Evolutionary conservation across 2,888 invertebrate genomes (phyloP).

Genomic region (Drosophila kuntzei): DNA sequence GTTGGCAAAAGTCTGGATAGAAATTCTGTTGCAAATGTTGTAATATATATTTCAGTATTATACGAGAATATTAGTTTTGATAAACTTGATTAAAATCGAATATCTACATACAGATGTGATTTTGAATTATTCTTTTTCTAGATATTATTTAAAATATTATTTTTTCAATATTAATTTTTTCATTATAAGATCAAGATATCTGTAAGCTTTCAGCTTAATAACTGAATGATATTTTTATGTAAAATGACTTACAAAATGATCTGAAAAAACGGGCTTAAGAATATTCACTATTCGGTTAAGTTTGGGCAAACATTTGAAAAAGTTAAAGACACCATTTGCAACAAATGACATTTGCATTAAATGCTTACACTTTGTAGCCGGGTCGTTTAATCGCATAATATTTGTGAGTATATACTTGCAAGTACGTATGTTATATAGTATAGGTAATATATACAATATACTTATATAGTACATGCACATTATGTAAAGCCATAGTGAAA

Average conservation of each 20-base stretch:
- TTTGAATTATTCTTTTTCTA: too few relatives aligned
- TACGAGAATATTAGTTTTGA: too few relatives aligned
- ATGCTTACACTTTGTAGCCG: slow-evolving; percentile 44
- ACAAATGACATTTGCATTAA: slow-evolving; percentile 73
- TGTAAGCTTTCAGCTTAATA: too few relatives aligned
- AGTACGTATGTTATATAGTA: slow-evolving; percentile 8
- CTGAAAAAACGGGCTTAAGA: background rate
- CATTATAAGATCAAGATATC: too few relatives aligned
- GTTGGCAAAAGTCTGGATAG: background rate
- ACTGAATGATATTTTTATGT: too few relatives aligned
- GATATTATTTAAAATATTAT: too few relatives aligned
- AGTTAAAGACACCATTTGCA: slow-evolving; percentile 65
- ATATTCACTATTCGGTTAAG: background rate
- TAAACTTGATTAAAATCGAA: too few relatives aligned
- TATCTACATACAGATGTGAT: too few relatives aligned
- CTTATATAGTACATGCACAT: slow-evolving; percentile 7
- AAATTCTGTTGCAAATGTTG: too few relatives aligned
- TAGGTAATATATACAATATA: background rate
- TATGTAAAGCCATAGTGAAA: slow-evolving; percentile 36
- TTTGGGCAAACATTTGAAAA: slow-evolving; percentile 10
- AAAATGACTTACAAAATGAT: background rate
- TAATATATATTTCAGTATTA: too few relatives aligned
- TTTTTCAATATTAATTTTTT: too few relatives aligned
- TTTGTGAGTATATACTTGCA: slow-evolving; percentile 2
- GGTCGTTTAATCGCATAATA: slow-evolving; percentile 47